phyloP scores from a whole-genome alignment of 35 echinoderm and acorn worm genomes.

The Heliocidaris tuberculata region DNA sequence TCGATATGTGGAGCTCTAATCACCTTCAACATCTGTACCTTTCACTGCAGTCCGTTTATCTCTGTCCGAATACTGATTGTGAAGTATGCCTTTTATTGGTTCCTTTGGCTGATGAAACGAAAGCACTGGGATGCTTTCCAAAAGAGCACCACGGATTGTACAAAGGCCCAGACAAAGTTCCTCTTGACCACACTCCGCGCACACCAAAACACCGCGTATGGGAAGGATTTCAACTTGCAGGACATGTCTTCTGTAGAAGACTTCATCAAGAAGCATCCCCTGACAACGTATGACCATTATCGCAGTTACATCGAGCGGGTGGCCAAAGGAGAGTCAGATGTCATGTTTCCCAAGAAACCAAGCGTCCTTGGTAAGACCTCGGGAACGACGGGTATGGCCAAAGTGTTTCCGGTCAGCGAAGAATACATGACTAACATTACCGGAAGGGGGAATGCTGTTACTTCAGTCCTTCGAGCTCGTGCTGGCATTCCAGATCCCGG shows the following conservation, averaged over 20 bases:
- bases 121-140: not conserved
- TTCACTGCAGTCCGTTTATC: slow-evolving; percentile 21
- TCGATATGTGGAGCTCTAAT: not conserved
- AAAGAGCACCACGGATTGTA: not conserved
- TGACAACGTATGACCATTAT: slow-evolving; percentile 51
- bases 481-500: not conserved
- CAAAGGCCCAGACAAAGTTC: not conserved
- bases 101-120: not conserved
- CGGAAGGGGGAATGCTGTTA: not conserved
- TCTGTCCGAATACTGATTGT: not conserved
- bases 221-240: slow-evolving; percentile 9
- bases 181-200: slow-evolving; percentile 23
- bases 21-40: not conserved
- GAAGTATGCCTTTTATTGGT: slow-evolving; percentile 26
- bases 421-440: slow-evolving; percentile 18
- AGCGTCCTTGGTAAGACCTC: slow-evolving; percentile 30
- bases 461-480: not conserved
- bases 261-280: slow-evolving; percentile 23
- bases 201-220: slow-evolving; percentile 40
- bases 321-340: slow-evolving; percentile 26
- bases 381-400: slow-evolving; percentile 42
- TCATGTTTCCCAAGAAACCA: slow-evolving; percentile 33
- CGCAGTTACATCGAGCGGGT: slow-evolving; percentile 41
- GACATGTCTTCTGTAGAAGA: slow-evolving; percentile 8
- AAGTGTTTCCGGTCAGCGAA: slow-evolving; percentile 34